These are phyloP conservation scores for Lutjanus erythropterus DNA, from an alignment of 2,113 vertebrate genomes.

Conservation along the genomic window DNA sequence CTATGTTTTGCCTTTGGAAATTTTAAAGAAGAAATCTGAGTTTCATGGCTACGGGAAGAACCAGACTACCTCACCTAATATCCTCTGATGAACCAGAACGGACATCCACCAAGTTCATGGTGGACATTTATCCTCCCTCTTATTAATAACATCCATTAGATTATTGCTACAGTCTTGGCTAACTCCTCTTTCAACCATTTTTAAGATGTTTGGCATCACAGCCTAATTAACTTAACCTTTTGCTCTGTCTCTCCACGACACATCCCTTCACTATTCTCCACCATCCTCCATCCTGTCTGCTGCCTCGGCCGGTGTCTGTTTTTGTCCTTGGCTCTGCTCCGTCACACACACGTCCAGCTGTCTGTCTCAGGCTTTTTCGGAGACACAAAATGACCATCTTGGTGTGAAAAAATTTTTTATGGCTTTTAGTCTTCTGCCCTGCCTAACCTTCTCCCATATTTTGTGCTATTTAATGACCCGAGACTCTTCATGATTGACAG, in stretches of 20 bases:
- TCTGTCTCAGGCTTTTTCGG: conserved; percentile 22
- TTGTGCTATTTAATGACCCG: not conserved
- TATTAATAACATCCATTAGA: conserved; percentile 56
- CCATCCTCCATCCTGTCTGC: conserved; percentile 42
- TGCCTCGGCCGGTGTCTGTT: conserved; percentile 49
- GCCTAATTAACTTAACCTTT: conserved; percentile 72
- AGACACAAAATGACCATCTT: conserved; percentile 19
- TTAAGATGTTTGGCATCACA: conserved; percentile 54
- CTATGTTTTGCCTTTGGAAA: not conserved
- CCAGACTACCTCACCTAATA: not conserved
- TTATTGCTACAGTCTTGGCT: conserved; percentile 51
- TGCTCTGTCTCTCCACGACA: conserved; percentile 16
- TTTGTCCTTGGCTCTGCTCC: conserved; percentile 56
- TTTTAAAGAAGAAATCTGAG: not conserved
- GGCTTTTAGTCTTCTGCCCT: conserved; percentile 1
- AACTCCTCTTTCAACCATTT: conserved; percentile 17
- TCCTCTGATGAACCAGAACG: conserved; percentile 11
- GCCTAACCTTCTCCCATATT: not conserved
- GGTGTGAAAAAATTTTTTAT: not conserved
- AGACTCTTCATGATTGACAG: not conserved
- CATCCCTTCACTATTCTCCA: conserved; percentile 37
- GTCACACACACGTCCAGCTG: conserved; percentile 17
- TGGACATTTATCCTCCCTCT: conserved; percentile 12
- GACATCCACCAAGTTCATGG: not conserved
- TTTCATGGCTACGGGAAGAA: not conserved